Conservation (phyloP, 2,113 vertebrate species). For the Chaetura pelagica region DNA sequence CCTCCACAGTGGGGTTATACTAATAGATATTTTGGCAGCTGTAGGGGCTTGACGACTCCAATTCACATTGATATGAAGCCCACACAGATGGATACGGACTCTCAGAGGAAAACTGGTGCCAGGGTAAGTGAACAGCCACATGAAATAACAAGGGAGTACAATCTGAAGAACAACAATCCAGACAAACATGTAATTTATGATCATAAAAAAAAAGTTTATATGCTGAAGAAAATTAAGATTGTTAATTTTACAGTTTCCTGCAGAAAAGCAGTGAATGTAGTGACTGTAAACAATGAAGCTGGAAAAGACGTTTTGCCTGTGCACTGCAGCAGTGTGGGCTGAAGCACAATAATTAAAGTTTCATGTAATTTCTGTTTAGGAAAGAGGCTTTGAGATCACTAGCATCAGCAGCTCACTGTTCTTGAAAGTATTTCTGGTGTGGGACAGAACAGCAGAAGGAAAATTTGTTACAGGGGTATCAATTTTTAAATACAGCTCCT, state of each 20-base stretch:
- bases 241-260: not conserved
- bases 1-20: not conserved
- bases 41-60: not conserved
- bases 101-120: not conserved
- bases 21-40: slow-evolving; percentile 33
- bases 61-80: not conserved
- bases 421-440: not conserved
- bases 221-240: not conserved
- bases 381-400: not conserved
- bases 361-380: not conserved
- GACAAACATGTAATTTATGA: rapidly evolving
- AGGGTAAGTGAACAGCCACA: not conserved
- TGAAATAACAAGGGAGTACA: not conserved
- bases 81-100: not conserved
- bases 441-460: not conserved
- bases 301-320: rapidly evolving
- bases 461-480: not conserved
- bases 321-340: not conserved
- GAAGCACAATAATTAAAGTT: not conserved
- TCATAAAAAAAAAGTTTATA: not conserved
- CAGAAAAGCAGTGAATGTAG: not conserved
- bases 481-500: slow-evolving; percentile 38
- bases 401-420: not conserved
- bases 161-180: not conserved
- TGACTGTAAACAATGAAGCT: not conserved